Conservation (phyloP, 2,888 invertebrate genomes). For the Harmothoe impar region DNA sequence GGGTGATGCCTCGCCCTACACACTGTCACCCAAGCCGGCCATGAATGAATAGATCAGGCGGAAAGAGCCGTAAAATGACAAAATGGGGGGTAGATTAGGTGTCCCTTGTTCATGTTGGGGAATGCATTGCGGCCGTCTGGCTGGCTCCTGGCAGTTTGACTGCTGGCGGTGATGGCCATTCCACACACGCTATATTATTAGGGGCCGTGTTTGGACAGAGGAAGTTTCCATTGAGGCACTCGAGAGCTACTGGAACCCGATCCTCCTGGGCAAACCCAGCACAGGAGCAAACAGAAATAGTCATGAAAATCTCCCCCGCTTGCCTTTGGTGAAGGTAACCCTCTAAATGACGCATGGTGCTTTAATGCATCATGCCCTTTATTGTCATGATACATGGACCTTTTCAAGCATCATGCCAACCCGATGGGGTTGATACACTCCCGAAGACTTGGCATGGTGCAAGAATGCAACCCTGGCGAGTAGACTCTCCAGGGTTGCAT, state of each 20-base stretch:
- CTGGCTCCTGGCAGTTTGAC: neutral
- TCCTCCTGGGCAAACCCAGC: slow-evolving; percentile 25
- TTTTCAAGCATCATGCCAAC: too few species aligned
- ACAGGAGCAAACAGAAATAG: slow-evolving; percentile 43
- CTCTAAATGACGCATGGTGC: too few species aligned
- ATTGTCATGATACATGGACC: too few species aligned
- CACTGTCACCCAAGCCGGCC: slow-evolving; percentile 29
- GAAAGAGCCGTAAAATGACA: slow-evolving; percentile 30
- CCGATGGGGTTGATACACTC: too few species aligned
- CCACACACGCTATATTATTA: slow-evolving; percentile 19
- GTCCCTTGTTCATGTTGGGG: slow-evolving; percentile 30
- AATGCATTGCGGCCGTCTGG: slow-evolving; percentile 40
- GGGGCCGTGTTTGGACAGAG: slow-evolving; percentile 42
- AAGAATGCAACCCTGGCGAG: too few species aligned
- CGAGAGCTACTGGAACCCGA: slow-evolving; percentile 1
- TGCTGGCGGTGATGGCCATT: neutral
- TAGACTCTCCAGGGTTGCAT: too few species aligned
- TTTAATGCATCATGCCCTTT: too few species aligned
- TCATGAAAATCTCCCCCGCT: slow-evolving; percentile 42
- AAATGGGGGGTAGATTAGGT: neutral
- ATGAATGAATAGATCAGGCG: slow-evolving; percentile 46
- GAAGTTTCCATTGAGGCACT: slow-evolving; percentile 34
- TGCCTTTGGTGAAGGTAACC: too few species aligned
- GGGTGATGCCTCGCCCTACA: neutral
- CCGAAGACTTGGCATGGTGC: too few species aligned